Percentiles rank a stretch among this genome's conserved stretches.
phyloP scores from a whole-genome alignment of 2,797 vertebrate species.

The Ptychobarbus kaznakovi region DNA sequence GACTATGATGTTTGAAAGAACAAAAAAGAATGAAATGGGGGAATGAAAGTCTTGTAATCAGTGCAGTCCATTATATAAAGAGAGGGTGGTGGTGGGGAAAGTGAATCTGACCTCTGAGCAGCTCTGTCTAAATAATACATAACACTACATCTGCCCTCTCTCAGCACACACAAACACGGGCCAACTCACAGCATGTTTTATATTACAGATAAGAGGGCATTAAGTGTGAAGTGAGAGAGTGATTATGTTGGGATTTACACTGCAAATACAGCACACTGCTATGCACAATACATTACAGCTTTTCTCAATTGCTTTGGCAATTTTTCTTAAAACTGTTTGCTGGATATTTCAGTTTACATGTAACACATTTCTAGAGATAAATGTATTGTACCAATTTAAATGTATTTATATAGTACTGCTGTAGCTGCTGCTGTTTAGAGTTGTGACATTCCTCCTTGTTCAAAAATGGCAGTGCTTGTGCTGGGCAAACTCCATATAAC shows the following conservation, averaged over 20 bases:
- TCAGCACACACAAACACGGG: conserved; percentile 11
- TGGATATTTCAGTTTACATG: too few relatives aligned
- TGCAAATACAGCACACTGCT: not conserved
- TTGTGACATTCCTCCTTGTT: too few relatives aligned
- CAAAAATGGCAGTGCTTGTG: too few relatives aligned
- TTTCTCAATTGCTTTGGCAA: not conserved
- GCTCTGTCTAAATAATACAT: conserved; percentile 51
- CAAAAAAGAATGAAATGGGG: not conserved
- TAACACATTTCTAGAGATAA: too few relatives aligned
- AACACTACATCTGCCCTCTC: conserved; percentile 14
- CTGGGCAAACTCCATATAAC: too few relatives aligned
- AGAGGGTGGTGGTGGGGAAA: conserved; percentile 2
- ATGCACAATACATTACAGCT: conserved; percentile 6
- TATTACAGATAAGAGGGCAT: not conserved
- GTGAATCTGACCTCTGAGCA: conserved; percentile 2
- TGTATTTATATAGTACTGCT: too few relatives aligned
- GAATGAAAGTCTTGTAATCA: conserved; percentile 16
- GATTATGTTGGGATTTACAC: not conserved
- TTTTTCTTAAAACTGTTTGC: not conserved
- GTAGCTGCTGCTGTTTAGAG: too few relatives aligned
- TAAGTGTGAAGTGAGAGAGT: not conserved
- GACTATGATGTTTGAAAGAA: not conserved
- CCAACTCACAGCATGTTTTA: conserved; percentile 5
- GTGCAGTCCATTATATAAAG: not conserved
- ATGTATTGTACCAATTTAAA: too few relatives aligned